These are phyloP conservation scores for Phorcus lineatus DNA, from an alignment of 2,888 invertebrate species.

Conservation along the genomic window DNA sequence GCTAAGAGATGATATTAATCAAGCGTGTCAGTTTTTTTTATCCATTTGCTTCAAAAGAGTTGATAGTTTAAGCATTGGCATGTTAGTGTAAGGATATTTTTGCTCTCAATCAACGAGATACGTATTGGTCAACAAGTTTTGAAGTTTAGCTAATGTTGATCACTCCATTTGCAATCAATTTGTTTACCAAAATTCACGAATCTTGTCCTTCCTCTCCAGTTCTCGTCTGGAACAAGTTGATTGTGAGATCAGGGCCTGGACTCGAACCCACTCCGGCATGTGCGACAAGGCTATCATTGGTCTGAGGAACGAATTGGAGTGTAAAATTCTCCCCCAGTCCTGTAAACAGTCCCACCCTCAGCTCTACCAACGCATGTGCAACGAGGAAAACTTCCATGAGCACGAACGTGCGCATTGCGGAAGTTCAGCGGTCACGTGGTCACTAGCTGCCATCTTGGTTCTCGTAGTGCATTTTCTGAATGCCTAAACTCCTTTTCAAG, in stretches of 20 bases:
- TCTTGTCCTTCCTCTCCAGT: background rate
- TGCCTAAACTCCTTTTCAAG: background rate
- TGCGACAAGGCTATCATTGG: slow-evolving; percentile 16
- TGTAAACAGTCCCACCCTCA: slow-evolving; percentile 25
- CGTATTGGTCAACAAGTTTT: too few species aligned
- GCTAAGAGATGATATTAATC: too few species aligned
- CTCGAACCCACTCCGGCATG: background rate
- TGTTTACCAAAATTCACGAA: too few species aligned
- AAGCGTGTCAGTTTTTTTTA: too few species aligned
- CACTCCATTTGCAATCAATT: too few species aligned
- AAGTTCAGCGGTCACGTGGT: slow-evolving; percentile 4
- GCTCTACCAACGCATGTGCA: slow-evolving; percentile 30
- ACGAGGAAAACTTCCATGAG: slow-evolving; percentile 31
- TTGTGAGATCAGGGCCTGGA: slow-evolving; percentile 3
- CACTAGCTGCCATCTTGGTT: background rate
- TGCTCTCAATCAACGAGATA: too few species aligned
- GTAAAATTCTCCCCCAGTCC: background rate
- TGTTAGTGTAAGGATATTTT: too few species aligned
- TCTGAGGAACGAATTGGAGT: slow-evolving; percentile 17
- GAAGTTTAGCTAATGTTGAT: too few species aligned
- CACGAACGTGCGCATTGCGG: slow-evolving; percentile 32
- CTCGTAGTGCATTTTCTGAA: background rate
- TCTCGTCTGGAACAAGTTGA: background rate
- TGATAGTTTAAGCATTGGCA: too few species aligned
- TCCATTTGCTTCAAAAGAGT: too few species aligned